These are phyloP conservation scores for Desmophyllum pertusum DNA, from an alignment of 92 coral and sea anemone genomes.

Conservation along the genomic window DNA sequence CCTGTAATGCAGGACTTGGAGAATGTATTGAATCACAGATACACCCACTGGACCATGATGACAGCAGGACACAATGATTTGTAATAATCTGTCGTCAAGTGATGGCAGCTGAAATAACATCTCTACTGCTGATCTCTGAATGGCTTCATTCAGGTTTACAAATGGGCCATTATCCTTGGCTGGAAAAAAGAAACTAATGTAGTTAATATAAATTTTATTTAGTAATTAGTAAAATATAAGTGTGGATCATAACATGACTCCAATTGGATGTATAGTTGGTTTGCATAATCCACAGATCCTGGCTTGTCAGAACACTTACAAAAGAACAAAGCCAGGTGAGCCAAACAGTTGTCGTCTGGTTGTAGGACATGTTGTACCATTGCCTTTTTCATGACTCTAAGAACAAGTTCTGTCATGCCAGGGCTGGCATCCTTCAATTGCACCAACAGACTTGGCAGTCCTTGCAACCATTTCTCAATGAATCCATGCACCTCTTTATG, in stretches of 20 bases:
- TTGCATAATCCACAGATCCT: neutral
- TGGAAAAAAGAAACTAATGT: conserved; percentile 1
- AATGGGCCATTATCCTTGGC: conserved; percentile 67
- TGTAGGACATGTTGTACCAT: conserved; percentile 39
- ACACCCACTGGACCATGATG: conserved; percentile 34
- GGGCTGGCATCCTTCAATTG: conserved; percentile 60
- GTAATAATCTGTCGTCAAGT: conserved; percentile 46
- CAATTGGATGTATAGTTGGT: no score
- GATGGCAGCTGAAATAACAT: conserved; percentile 70
- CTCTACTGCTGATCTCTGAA: conserved; percentile 76
- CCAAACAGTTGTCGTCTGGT: neutral
- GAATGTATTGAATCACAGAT: conserved; percentile 59
- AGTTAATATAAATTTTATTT: neutral
- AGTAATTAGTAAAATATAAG: no score
- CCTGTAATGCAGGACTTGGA: conserved; percentile 80
- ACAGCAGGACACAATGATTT: conserved; percentile 62
- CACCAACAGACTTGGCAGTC: conserved; percentile 66
- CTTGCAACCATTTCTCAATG: conserved; percentile 58
- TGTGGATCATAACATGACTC: no score
- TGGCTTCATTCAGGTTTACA: conserved; percentile 45
- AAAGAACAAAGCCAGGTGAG: conserved; percentile 28
- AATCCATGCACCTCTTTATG: conserved; percentile 13
- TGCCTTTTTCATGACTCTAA: conserved; percentile 55
- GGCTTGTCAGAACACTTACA: conserved; percentile 11
- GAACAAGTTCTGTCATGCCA: conserved; percentile 54